A percentile compares a stretch with the other conserved stretches of the same genome.
These are phyloP conservation scores for Pangasius krempfi DNA, from an alignment of 2,797 vertebrate genomes.

Conservation along the genomic window DNA sequence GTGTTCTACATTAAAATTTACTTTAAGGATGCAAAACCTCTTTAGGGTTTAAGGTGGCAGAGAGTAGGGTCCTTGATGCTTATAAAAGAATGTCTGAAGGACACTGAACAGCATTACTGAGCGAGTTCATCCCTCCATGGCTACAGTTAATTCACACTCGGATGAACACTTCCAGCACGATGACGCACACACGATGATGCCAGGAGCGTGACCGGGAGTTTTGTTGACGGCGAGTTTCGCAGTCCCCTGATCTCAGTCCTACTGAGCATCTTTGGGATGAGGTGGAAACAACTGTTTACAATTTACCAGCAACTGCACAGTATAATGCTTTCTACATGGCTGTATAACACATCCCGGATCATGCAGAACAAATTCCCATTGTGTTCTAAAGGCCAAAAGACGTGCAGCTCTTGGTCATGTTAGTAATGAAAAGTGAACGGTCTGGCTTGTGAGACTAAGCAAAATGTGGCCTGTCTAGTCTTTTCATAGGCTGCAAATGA, in stretches of 20 bases:
- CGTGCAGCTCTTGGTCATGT: not conserved
- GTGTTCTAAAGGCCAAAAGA: not conserved
- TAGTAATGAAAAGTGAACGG: not conserved
- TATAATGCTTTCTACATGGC: not conserved
- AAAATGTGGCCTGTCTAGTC: not conserved
- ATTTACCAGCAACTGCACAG: constrained; percentile 1
- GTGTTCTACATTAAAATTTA: not conserved
- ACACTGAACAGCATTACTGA: not conserved
- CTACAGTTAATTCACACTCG: not conserved
- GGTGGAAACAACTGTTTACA: not conserved
- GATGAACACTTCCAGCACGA: not conserved
- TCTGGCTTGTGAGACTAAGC: not conserved
- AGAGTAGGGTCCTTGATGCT: not conserved
- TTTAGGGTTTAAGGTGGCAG: not conserved
- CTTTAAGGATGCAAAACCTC: not conserved
- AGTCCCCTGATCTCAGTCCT: not conserved
- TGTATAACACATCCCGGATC: not conserved
- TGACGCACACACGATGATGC: not conserved
- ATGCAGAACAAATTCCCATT: not conserved
- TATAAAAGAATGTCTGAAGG: not conserved
- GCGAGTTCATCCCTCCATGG: not conserved
- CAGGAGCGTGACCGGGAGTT: not conserved
- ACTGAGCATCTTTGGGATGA: not conserved
- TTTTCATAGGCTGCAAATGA: not conserved
- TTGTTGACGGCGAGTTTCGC: not conserved